phyloP scores from a whole-genome alignment of 2,797 vertebrate species.

The Echeneis naucrates region DNA sequence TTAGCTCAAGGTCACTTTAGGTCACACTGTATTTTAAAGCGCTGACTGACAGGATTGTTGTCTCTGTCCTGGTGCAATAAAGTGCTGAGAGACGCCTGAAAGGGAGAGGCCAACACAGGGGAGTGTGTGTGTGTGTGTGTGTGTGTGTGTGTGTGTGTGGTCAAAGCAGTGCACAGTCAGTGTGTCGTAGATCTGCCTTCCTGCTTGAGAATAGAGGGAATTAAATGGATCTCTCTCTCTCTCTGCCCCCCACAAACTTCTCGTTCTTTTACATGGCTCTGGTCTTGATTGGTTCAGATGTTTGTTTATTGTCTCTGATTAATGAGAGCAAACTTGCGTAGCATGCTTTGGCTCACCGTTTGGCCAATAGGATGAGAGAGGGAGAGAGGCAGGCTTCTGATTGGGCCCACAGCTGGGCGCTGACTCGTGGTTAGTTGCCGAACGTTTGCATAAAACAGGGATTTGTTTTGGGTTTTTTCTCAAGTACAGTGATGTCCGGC shows the following conservation, averaged over 20 bases:
- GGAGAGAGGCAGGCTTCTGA: conserved; percentile 59
- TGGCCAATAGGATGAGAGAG: conserved; percentile 53
- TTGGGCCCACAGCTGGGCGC: conserved; percentile 64
- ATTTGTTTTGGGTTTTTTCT: conserved; percentile 42
- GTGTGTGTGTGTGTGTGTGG: background rate
- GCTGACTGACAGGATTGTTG: conserved; percentile 74
- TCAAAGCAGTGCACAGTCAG: conserved; percentile 45
- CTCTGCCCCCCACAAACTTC: no score
- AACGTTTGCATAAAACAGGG: conserved; percentile 77
- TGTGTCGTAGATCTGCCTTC: conserved; percentile 47
- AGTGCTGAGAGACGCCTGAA: conserved; percentile 83
- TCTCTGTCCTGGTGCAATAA: conserved; percentile 77
- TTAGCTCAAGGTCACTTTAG: no score
- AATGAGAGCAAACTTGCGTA: conserved; percentile 41
- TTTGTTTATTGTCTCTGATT: conserved; percentile 51
- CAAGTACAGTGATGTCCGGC: conserved; percentile 49
- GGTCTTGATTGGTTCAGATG: conserved; percentile 68
- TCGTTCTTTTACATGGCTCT: conserved; percentile 37
- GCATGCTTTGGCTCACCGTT: conserved; percentile 69
- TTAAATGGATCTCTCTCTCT: conserved; percentile 11
- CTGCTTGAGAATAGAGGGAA: conserved; percentile 36
- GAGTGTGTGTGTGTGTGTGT: background rate
- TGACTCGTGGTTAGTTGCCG: conserved; percentile 35
- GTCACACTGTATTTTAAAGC: background rate
- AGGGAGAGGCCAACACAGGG: conserved; percentile 34